Evolutionary conservation across 2,888 invertebrate species (phyloP), one percentile per base, ranked within the genome.

Genomic region (Drosophila phalerata): DNA sequence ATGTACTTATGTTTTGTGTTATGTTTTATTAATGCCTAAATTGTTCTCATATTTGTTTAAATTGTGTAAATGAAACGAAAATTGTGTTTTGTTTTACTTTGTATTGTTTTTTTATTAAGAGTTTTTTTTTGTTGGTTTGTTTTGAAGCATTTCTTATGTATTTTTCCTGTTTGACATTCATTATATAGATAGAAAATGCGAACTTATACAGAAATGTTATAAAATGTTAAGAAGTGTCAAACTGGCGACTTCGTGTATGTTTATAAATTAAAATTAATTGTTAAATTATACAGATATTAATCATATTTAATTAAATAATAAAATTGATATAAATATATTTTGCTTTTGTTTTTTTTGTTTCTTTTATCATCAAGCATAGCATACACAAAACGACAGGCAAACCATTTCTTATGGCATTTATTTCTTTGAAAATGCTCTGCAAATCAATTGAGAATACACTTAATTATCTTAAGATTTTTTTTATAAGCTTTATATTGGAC

Each of bases 141-240:
- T 75, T 60, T 62, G 77, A 83, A 85, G 82, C 86, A 81, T 85
- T 83, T 76, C 66, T 76, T 83, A 76, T 78, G 63, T 83, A 77
- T 85, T 71, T 47, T 69, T 76, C 72, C 62, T 83, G 85, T 79
- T 85, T 83, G 76, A 81, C 84, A 85, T 83, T 83, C 79, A 74
- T 79, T 78, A 64, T 73, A 76, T 83, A 79, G 61, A 77, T 85
- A 85, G 71, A 85, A 83, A 83, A 85, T 83, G 86, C 83, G 55
- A 83, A 83, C 81, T 73, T 73, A 83, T 76, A 73, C 52, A 61
- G 56, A 76, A 79, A 67, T 69, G 57, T 66, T 64, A 51, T 62
- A 32, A 42, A 32, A 34, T 60, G 40, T 66, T 64, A 25, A 37
- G 66, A 56, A 63, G 64, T 61, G 53, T 45, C 48, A 43, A 53